Percentiles rank a stretch among this genome's conserved stretches.
These are phyloP conservation scores for Gila robusta DNA, from an alignment of 2,797 vertebrate species.

Conservation along the genomic window DNA sequence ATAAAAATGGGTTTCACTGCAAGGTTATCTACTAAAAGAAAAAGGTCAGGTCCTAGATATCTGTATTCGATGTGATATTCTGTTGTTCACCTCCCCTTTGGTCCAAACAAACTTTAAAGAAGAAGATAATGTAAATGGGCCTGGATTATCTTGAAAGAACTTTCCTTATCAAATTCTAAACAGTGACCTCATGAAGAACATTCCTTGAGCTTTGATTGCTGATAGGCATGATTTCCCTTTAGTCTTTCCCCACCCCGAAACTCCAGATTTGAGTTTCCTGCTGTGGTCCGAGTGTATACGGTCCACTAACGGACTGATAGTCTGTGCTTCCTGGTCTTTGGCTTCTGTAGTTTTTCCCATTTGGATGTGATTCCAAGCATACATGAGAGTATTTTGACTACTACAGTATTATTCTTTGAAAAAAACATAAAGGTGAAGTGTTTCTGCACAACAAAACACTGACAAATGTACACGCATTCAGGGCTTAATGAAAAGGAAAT, in stretches of 20 bases:
- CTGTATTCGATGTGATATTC: background rate
- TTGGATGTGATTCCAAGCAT: constrained; percentile 3
- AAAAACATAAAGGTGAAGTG: background rate
- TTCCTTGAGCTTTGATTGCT: constrained; percentile 17
- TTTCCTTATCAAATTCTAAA: constrained; percentile 40
- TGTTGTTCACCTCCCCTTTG: background rate
- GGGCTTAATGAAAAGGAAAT: background rate
- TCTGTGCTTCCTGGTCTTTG: background rate
- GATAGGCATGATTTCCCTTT: constrained; percentile 34
- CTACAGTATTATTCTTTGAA: background rate
- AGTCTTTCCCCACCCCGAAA: constrained; percentile 17
- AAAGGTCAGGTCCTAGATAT: background rate
- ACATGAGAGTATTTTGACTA: background rate
- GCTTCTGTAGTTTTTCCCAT: background rate
- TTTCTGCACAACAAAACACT: background rate
- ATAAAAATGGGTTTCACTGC: background rate
- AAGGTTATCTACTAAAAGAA: background rate
- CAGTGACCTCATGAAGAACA: constrained; percentile 10
- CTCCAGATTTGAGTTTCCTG: constrained; percentile 33
- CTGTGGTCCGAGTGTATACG: background rate
- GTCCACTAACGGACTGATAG: constrained; percentile 1
- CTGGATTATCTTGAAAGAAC: constrained; percentile 26
- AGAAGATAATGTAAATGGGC: background rate
- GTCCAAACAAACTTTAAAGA: background rate
- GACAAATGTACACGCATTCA: background rate